phyloP scores from a whole-genome alignment of 2,888 invertebrate genomes.

The Sturmia bella region DNA sequence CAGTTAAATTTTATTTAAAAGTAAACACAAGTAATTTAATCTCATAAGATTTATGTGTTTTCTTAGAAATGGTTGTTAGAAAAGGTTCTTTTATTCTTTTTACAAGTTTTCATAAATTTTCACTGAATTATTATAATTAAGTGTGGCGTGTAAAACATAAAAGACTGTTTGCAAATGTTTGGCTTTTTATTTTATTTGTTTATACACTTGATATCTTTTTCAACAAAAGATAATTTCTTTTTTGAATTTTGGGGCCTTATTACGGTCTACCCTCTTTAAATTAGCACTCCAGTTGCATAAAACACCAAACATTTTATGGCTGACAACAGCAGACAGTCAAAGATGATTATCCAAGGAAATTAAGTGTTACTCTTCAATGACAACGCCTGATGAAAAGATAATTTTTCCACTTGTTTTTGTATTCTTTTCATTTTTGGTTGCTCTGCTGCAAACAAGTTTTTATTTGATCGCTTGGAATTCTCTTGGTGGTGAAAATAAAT shows the following conservation, averaged over 20 bases:
- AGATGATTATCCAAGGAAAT: slow-evolving; percentile 5
- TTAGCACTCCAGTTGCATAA: slow-evolving; percentile 18
- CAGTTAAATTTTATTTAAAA: too few relatives aligned
- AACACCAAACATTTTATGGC: slow-evolving; percentile 29
- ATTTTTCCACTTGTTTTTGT: slow-evolving; percentile 72
- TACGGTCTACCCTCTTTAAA: neutral
- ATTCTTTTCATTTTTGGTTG: slow-evolving; percentile 75
- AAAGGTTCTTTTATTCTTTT: slow-evolving; percentile 3
- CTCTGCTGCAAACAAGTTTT: too few relatives aligned
- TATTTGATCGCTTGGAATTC: slow-evolving; percentile 11
- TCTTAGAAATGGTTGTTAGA: neutral
- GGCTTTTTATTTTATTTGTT: slow-evolving; percentile 1
- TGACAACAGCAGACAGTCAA: neutral
- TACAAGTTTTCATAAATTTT: neutral
- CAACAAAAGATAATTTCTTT: neutral
- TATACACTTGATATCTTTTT: neutral
- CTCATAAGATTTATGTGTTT: too few relatives aligned
- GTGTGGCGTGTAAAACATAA: slow-evolving; percentile 16
- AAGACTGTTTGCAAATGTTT: slow-evolving; percentile 3
- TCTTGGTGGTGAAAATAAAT: neutral
- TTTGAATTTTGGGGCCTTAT: neutral
- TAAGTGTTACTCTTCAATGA: neutral
- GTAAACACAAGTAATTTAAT: too few relatives aligned
- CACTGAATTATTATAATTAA: slow-evolving; percentile 19
- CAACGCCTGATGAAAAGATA: slow-evolving; percentile 26